Evolutionary conservation across 2,797 vertebrate genomes (phyloP).

Genomic region (Cephalopachus bancanus): DNA sequence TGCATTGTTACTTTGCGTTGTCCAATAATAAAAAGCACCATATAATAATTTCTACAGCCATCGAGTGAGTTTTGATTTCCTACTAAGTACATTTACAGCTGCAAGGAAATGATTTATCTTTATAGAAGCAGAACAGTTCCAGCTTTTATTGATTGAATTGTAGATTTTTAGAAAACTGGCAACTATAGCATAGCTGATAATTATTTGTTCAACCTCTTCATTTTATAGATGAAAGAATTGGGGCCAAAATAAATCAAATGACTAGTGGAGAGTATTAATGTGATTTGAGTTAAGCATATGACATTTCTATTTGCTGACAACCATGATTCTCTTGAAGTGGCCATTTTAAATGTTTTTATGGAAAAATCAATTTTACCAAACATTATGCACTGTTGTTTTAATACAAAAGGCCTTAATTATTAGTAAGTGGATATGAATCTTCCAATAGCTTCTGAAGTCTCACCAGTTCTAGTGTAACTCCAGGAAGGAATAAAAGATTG

Average conservation of each 20-base stretch:
- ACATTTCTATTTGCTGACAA: slow-evolving; percentile 61
- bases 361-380: slow-evolving; percentile 60
- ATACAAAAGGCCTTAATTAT: slow-evolving; percentile 20
- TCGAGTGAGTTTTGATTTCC: slow-evolving; percentile 36
- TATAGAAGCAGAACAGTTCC: slow-evolving; percentile 21
- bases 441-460: background rate
- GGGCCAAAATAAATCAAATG: slow-evolving; percentile 49
- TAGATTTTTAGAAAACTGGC: slow-evolving; percentile 27
- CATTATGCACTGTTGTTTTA: slow-evolving; percentile 5
- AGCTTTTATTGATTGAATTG: slow-evolving; percentile 39
- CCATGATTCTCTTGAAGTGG: slow-evolving; percentile 49
- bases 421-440: slow-evolving; percentile 45
- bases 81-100: slow-evolving; percentile 36
- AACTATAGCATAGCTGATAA: background rate
- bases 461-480: background rate
- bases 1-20: slow-evolving; percentile 28
- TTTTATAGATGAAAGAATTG: slow-evolving; percentile 71
- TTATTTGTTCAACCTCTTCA: slow-evolving; percentile 60
- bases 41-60: slow-evolving; percentile 30
- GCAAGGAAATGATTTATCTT: slow-evolving; percentile 59
- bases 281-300: slow-evolving; percentile 51
- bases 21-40: slow-evolving; percentile 27
- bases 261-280: slow-evolving; percentile 5
- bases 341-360: slow-evolving; percentile 59
- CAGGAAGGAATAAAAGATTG: background rate